Conservation (phyloP, 2,797 vertebrate genomes). For the Pteronotus mesoamericanus region DNA sequence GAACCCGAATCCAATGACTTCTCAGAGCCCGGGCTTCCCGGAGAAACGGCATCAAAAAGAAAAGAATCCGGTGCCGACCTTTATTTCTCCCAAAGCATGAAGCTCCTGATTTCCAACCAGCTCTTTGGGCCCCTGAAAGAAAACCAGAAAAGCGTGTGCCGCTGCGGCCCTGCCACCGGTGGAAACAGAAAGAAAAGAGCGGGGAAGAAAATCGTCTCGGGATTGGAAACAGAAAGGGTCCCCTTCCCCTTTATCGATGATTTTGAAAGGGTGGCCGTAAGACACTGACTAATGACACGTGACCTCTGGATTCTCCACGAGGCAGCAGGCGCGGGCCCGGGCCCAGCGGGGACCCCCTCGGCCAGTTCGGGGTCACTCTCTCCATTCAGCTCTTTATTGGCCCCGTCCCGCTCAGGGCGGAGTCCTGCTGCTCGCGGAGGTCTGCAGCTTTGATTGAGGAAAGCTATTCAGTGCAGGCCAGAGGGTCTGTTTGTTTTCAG, state of each 20-base stretch:
- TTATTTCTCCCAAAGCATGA: background rate
- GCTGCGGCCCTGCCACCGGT: background rate
- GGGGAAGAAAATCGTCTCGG: background rate
- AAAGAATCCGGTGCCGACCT: background rate
- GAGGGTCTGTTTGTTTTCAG: constrained; percentile 71
- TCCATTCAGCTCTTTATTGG: constrained; percentile 71
- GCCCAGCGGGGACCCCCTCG: constrained; percentile 71
- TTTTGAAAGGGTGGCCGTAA: constrained; percentile 62
- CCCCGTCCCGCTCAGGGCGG: constrained; percentile 57
- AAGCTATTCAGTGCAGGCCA: constrained; percentile 59
- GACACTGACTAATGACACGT: constrained; percentile 77
- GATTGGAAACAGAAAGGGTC: constrained; percentile 28
- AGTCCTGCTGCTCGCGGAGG: constrained; percentile 56
- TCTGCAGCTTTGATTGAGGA: constrained; percentile 64
- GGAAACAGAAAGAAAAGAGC: background rate
- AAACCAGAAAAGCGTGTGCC: constrained; percentile 18
- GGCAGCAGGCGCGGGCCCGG: constrained; percentile 61
- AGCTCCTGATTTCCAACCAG: constrained; percentile 2
- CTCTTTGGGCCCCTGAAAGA: background rate
- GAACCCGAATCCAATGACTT: background rate
- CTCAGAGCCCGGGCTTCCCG: background rate
- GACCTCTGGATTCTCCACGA: constrained; percentile 70
- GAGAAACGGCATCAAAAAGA: background rate
- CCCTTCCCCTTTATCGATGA: constrained; percentile 58
- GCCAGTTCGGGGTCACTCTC: constrained; percentile 75